Evolutionary conservation across 2,888 invertebrate genomes (phyloP).

Genomic region (Ptychoptera albimana): DNA sequence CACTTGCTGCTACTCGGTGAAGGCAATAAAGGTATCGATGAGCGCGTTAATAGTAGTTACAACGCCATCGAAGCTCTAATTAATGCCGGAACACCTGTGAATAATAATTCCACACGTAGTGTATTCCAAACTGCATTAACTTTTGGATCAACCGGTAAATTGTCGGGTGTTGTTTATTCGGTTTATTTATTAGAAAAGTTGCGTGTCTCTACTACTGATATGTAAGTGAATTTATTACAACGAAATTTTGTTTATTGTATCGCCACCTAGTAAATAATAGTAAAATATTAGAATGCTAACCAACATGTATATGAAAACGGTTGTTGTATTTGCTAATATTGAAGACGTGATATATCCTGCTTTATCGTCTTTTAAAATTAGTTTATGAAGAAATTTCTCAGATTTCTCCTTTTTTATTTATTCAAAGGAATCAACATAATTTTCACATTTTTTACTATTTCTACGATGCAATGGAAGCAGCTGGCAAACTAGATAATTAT

Average conservation of each 20-base stretch:
- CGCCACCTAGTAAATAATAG: no score
- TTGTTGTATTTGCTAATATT: not conserved
- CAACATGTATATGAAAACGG: not conserved
- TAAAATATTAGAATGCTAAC: no score
- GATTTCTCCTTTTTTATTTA: constrained; percentile 8
- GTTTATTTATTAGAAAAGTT: constrained; percentile 78
- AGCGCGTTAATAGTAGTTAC: not conserved
- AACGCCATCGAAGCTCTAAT: constrained; percentile 56
- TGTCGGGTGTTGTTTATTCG: constrained; percentile 77
- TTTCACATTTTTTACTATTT: constrained; percentile 84
- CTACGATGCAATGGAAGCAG: constrained; percentile 64
- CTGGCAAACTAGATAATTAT: constrained; percentile 48
- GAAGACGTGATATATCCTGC: not conserved
- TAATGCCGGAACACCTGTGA: constrained; percentile 72
- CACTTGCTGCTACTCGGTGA: constrained; percentile 72
- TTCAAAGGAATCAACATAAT: constrained; percentile 64
- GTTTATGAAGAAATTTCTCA: not conserved
- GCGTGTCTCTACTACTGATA: constrained; percentile 64
- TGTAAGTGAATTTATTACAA: constrained; percentile 37
- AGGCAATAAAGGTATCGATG: constrained; percentile 33
- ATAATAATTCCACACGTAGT: constrained; percentile 73
- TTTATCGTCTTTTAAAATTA: not conserved
- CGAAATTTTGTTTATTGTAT: no score
- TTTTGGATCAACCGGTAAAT: constrained; percentile 68
- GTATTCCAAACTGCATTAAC: constrained; percentile 66